Percentiles rank a stretch among this genome's conserved stretches.
phyloP scores from a whole-genome alignment of 2,113 vertebrate genomes.

The Shinisaurus crocodilurus region DNA sequence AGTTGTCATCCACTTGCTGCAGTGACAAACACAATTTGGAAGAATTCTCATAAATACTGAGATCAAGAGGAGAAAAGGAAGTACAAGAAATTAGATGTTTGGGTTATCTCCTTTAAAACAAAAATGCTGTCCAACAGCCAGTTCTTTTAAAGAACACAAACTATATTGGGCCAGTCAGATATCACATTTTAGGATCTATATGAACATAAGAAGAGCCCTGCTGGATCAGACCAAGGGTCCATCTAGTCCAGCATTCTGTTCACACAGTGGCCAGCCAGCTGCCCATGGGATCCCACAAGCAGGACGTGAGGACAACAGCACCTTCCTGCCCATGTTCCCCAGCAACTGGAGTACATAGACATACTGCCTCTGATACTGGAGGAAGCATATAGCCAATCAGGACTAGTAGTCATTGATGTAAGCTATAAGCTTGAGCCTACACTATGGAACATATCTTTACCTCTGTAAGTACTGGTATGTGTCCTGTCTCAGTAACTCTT shows the following conservation, averaged over 20 bases:
- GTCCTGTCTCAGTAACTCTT: background rate
- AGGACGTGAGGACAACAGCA: no score
- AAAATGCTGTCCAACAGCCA: constrained; percentile 65
- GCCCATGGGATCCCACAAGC: no score
- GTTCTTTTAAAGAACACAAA: constrained; percentile 58
- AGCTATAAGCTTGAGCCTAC: background rate
- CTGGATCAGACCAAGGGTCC: no score
- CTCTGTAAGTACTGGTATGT: background rate
- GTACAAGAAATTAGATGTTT: constrained; percentile 49
- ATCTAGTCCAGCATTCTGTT: no score
- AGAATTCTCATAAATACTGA: constrained; percentile 69
- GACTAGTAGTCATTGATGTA: no score
- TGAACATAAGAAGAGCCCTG: no score
- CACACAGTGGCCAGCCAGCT: no score
- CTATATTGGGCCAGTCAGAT: background rate
- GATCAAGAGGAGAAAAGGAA: constrained; percentile 13
- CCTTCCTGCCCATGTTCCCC: no score
- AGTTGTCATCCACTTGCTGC: constrained; percentile 77
- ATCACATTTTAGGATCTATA: background rate
- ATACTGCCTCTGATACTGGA: no score
- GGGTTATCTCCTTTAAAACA: constrained; percentile 53
- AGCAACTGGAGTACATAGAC: no score
- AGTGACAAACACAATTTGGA: constrained; percentile 75
- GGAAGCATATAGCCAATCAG: no score
- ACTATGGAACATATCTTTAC: background rate